Conservation (phyloP, 2,797 vertebrate species). For the Xiphorhynchus erythropygius region DNA sequence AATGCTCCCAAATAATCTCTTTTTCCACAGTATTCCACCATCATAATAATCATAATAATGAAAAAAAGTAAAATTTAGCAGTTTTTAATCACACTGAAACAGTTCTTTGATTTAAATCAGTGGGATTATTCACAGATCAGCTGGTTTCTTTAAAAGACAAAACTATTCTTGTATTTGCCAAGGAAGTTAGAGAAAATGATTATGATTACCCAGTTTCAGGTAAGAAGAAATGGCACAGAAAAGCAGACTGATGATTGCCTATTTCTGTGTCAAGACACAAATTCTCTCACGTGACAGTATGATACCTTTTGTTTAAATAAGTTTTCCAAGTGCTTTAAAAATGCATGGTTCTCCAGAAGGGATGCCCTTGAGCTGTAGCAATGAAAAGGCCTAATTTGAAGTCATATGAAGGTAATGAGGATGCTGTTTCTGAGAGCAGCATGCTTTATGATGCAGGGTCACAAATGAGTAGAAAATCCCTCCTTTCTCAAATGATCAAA, state of each 20-base stretch:
- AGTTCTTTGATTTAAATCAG: conserved; percentile 1
- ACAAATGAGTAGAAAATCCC: background rate
- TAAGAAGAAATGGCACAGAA: conserved; percentile 20
- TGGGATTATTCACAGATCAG: conserved; percentile 19
- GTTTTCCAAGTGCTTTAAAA: background rate
- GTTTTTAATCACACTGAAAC: background rate
- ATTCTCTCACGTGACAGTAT: background rate
- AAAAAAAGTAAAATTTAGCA: background rate
- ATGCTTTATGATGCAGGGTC: rapidly evolving
- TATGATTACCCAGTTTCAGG: background rate
- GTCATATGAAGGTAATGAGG: rapidly evolving
- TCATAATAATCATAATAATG: background rate
- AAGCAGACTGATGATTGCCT: background rate
- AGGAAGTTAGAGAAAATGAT: background rate
- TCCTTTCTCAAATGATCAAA: background rate
- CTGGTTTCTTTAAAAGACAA: conserved; percentile 14
- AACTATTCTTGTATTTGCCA: background rate
- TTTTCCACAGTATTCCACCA: background rate
- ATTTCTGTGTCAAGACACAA: background rate
- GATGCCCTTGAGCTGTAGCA: background rate
- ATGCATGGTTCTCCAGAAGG: background rate
- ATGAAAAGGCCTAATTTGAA: background rate
- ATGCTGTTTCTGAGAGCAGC: background rate
- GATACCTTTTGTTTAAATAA: background rate
- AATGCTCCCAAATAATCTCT: background rate